phyloP scores from a whole-genome alignment of 2,888 invertebrate genomes.

The Sarcophaga caerulescens region DNA sequence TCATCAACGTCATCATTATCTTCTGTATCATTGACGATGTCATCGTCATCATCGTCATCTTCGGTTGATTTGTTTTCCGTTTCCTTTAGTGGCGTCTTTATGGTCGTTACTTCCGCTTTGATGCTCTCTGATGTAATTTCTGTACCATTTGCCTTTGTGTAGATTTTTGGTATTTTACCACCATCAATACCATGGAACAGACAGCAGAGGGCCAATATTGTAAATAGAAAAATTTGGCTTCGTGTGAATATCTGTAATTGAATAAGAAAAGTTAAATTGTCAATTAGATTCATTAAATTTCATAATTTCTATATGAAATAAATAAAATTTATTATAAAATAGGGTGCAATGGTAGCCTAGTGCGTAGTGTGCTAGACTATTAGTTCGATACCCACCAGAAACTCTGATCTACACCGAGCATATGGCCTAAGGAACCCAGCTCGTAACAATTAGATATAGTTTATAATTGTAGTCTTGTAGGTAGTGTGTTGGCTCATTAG shows the following conservation, averaged over 20 bases:
- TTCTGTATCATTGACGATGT: slow-evolving; percentile 52
- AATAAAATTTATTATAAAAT: not conserved
- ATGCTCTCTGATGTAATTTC: slow-evolving; percentile 57
- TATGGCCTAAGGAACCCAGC: no score
- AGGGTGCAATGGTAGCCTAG: no score
- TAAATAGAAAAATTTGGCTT: slow-evolving; percentile 72
- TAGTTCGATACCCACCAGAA: no score
- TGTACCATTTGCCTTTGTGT: slow-evolving; percentile 61
- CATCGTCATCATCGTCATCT: slow-evolving; percentile 60
- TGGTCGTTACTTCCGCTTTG: slow-evolving; percentile 48
- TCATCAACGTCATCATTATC: slow-evolving; percentile 57
- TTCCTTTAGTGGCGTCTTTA: slow-evolving; percentile 25
- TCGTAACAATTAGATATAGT: no score
- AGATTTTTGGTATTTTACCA: slow-evolving; percentile 73
- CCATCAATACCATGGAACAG: slow-evolving; percentile 69
- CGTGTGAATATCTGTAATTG: slow-evolving; percentile 74
- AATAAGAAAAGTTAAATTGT: not conserved
- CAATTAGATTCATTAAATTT: not conserved
- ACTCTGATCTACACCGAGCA: no score
- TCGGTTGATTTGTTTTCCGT: slow-evolving; percentile 25
- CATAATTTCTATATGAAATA: not conserved
- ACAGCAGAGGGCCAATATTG: slow-evolving; percentile 72
- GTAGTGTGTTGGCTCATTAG: no score
- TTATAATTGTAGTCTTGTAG: no score
- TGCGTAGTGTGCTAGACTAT: no score